Percentiles rank a stretch among this genome's conserved stretches.
Conservation (phyloP, 2,797 vertebrate species). For the Oreonectes daqikongensis region DNA sequence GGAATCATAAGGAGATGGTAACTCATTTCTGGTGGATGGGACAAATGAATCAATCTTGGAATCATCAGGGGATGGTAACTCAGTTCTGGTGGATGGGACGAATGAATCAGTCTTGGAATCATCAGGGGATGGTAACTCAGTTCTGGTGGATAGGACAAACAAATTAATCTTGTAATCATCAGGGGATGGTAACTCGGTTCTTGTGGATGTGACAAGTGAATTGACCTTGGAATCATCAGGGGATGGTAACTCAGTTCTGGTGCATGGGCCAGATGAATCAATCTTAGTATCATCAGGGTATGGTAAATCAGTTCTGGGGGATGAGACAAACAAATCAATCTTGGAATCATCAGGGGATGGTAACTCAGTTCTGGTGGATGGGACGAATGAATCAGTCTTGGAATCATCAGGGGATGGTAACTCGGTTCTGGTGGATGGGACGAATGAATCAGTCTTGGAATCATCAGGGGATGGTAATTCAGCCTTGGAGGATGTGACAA, state of each 20-base stretch:
- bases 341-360: not conserved
- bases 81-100: not conserved
- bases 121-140: not conserved
- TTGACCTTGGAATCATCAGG: not conserved
- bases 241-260: not conserved
- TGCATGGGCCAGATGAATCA: not conserved
- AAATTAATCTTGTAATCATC: constrained; percentile 48
- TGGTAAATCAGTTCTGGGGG: not conserved
- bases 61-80: not conserved
- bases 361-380: not conserved
- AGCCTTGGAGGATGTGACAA: not conserved
- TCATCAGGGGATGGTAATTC: not conserved
- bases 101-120: not conserved
- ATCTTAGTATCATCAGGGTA: not conserved
- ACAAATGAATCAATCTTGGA: not conserved
- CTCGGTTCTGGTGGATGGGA: not conserved
- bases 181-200: not conserved
- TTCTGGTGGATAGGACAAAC: not conserved
- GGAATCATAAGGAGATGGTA: not conserved
- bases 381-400: not conserved
- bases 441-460: not conserved
- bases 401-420: not conserved
- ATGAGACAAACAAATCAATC: not conserved
- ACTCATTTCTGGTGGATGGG: not conserved
- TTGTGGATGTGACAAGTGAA: not conserved